These are phyloP conservation scores for Pyxicephalus adspersus DNA, from an alignment of 2,113 vertebrate species.

Conservation along the genomic window DNA sequence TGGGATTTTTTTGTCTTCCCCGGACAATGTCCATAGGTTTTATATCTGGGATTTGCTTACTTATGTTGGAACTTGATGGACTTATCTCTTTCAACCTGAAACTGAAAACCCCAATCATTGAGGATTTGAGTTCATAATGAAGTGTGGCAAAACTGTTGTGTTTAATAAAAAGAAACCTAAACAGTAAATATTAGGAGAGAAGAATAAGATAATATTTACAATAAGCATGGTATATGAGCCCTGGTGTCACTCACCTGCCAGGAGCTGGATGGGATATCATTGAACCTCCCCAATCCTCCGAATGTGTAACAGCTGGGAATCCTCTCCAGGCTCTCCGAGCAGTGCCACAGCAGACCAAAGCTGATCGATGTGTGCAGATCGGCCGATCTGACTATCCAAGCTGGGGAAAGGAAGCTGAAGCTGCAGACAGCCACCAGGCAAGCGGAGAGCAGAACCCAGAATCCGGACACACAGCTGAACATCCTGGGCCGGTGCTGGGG, in stretches of 20 bases:
- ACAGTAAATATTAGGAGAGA: no score
- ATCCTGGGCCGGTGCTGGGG: conserved; percentile 74
- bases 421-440: conserved; percentile 83
- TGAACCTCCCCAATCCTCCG: conserved; percentile 79
- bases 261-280: conserved; percentile 85
- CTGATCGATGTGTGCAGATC: conserved; percentile 68
- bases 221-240: no score
- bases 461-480: conserved; percentile 86
- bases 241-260: conserved; percentile 81
- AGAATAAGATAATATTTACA: no score
- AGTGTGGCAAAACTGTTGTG: no score
- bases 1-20: no score
- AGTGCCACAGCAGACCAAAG: conserved; percentile 88
- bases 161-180: no score
- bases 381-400: conserved; percentile 77
- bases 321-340: conserved; percentile 77
- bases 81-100: no score
- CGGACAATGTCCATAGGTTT: no score
- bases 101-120: no score
- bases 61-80: no score
- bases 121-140: no score
- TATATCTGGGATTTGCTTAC: no score
- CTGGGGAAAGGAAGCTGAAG: conserved; percentile 84
- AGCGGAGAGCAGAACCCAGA: conserved; percentile 86
- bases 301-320: conserved; percentile 81